Conservation (phyloP, 1,140 invertebrate genomes). For the Laodelphax striatellus region DNA sequence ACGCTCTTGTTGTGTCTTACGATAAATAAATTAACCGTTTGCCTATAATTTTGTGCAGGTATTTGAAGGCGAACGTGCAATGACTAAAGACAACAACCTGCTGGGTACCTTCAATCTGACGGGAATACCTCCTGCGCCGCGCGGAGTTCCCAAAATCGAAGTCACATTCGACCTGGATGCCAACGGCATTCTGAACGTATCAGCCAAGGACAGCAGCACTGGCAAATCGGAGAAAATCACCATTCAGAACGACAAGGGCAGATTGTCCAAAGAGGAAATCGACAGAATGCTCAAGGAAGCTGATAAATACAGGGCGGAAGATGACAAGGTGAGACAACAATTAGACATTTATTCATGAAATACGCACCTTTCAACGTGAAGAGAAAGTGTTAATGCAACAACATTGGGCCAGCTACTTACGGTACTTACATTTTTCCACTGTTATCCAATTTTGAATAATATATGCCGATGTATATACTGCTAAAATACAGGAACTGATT, state of each 20-base stretch:
- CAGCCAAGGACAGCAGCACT: slow-evolving; percentile 63
- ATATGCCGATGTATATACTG: no score
- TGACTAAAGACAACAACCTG: slow-evolving; percentile 62
- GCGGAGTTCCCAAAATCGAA: slow-evolving; percentile 65
- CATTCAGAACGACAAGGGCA: slow-evolving; percentile 88
- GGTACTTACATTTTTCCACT: no score
- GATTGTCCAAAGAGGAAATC: slow-evolving; percentile 81
- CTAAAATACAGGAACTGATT: no score
- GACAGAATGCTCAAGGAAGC: slow-evolving; percentile 81
- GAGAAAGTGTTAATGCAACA: no score
- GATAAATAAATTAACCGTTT: no score
- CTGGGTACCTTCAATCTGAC: slow-evolving; percentile 64
- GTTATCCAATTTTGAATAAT: no score
- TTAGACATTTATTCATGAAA: no score
- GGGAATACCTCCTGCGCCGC: slow-evolving; percentile 70
- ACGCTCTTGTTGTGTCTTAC: no score
- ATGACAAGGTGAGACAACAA: slow-evolving; percentile 35
- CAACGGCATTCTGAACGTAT: slow-evolving; percentile 70
- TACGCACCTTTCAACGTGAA: no score
- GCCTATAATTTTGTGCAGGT: slow-evolving; percentile 24
- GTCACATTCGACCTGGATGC: slow-evolving; percentile 70
- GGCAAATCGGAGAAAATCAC: slow-evolving; percentile 65
- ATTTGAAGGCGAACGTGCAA: slow-evolving; percentile 58
- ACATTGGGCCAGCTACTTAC: no score
- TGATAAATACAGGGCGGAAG: slow-evolving; percentile 39